phyloP scores from a whole-genome alignment of 2,113 vertebrate species.

The Microcebus ravelobensis region DNA sequence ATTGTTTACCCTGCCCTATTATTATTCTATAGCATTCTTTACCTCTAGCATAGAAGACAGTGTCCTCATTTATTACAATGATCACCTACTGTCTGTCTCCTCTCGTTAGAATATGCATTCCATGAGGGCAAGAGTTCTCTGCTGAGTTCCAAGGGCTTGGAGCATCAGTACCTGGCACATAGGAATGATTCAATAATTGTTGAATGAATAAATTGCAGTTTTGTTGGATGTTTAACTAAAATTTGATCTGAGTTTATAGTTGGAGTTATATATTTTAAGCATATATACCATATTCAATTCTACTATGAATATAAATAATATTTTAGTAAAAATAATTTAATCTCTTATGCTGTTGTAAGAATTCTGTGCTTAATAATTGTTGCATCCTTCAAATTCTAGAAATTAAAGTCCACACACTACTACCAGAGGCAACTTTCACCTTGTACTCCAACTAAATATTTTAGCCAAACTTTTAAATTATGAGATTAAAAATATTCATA shows the following conservation, averaged over 20 bases:
- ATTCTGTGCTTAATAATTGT: neutral
- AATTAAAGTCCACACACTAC: neutral
- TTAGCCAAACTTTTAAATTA: neutral
- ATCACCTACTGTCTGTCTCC: neutral
- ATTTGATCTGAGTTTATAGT: constrained; percentile 7
- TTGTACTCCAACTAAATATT: neutral
- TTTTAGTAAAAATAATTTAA: neutral
- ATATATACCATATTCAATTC: neutral
- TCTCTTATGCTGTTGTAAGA: neutral
- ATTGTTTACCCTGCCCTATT: neutral
- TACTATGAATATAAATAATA: neutral
- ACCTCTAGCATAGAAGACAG: neutral
- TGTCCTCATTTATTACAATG: neutral
- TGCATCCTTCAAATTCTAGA: neutral
- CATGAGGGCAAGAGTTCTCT: neutral
- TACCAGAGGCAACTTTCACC: neutral
- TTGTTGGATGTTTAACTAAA: neutral
- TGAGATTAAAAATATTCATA: constrained; percentile 28
- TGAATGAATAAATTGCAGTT: neutral
- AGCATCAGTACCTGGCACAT: neutral
- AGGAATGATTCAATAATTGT: neutral
- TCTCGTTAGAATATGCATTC: neutral
- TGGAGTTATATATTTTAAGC: neutral
- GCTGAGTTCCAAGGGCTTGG: neutral
- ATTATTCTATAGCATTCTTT: neutral